Evolutionary conservation across 2,888 invertebrate species (phyloP), one percentile per base, ranked within the genome.

Genomic region (Brenthis daphne): DNA sequence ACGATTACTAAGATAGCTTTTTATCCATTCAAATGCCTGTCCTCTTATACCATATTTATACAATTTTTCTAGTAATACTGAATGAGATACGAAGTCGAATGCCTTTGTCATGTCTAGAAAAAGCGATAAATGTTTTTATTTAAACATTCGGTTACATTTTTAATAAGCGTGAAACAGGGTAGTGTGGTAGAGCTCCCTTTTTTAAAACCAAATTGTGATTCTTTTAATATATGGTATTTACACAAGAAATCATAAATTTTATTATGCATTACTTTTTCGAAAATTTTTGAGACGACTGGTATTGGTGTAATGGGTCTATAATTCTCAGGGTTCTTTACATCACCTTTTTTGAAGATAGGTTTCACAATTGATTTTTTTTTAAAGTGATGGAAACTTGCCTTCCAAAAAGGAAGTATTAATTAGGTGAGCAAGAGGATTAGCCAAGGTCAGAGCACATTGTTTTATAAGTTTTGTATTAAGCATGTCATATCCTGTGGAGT

Each of bases 271-370:
- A 33, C 61, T 20, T 61, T 61, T 24, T 51, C 51, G 24, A 61
- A 61, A 51, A 51, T 61, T 61, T 61, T 61, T 51, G 61, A 61
- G 6, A 61, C n/a, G 16, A 61, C 47, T 33, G 61, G 50, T 29
- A 61, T 24, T 51, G 51, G 48, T 14, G 61, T 51, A n/a, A 61
- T 61, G 29, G 57, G 57, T 61, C 61, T 50, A 29, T 51, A 61
- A 61, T 24, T 61, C 14, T 61, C 33, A 50, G 33, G 24, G 24
- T 61, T 51, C 8, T 13, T 16, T 50, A 5, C 13, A 14, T 33
- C 51, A n/a, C 51, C 29, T 33, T 48, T 29, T 33, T 20, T 20
- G 20, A 20, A 20, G 20, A 20, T 20, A 20, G 20, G 20, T 20
- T 20, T 20, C 20, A 20, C 20, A 20, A 20, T 20, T 20, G 20